Conservation (phyloP, 1,140 invertebrate species). For the Caenorhabditis brenneri region DNA sequence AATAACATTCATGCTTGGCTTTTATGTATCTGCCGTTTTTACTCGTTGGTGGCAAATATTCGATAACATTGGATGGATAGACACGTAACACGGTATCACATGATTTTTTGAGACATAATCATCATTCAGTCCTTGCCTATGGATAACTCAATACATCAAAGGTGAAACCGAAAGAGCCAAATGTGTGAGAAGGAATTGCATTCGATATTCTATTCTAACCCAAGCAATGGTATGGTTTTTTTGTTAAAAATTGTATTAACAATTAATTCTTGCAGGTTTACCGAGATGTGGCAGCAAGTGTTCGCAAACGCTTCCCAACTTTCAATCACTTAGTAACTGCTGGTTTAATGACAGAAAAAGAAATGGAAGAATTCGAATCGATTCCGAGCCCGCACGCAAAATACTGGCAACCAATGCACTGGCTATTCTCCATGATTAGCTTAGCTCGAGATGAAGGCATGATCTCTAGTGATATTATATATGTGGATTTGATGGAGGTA, state of each 20-base stretch:
- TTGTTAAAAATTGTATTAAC: not conserved
- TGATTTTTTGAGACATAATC: not conserved
- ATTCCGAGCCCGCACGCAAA: conserved; percentile 61
- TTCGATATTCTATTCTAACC: conserved; percentile 57
- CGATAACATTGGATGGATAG: conserved; percentile 69
- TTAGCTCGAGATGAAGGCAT: conserved; percentile 62
- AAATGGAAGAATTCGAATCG: conserved; percentile 63
- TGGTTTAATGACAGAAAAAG: conserved; percentile 67
- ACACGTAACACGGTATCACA: conserved; percentile 58
- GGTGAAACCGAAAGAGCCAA: conserved; percentile 60
- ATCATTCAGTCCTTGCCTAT: conserved; percentile 60
- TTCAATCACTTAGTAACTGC: conserved; percentile 69
- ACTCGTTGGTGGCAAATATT: conserved; percentile 65
- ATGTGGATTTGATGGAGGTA: conserved; percentile 55
- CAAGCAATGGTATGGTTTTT: not conserved
- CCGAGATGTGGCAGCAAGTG: conserved; percentile 63
- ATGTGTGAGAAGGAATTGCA: conserved; percentile 64
- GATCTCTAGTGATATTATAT: conserved; percentile 64
- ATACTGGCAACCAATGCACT: conserved; percentile 69
- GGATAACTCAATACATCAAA: conserved; percentile 61
- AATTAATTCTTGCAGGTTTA: conserved; percentile 49
- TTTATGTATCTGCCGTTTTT: conserved; percentile 68
- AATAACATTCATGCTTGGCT: conserved; percentile 69
- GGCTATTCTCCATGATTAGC: conserved; percentile 63
- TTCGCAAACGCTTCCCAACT: conserved; percentile 67